A percentile compares a stretch with the other conserved stretches of the same genome.
Evolutionary conservation across 2,797 vertebrate species (phyloP).

Genomic region (Paedocypris micromegethes): DNA sequence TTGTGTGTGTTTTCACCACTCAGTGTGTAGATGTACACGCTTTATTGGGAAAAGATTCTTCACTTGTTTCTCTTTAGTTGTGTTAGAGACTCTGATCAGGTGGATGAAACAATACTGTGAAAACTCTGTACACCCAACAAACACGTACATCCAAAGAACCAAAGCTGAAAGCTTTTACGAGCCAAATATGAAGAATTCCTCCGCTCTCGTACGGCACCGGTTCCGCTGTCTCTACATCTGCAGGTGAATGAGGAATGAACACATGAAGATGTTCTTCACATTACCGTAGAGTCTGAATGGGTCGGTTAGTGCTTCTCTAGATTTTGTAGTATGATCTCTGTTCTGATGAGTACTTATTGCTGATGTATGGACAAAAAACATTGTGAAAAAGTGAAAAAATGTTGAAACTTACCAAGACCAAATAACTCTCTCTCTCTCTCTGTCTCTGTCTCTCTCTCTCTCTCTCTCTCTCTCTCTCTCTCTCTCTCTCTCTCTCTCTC

Average conservation of each 20-base stretch:
- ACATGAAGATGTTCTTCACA: constrained; percentile 63
- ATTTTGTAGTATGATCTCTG: constrained; percentile 82
- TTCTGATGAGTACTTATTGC: constrained; percentile 80
- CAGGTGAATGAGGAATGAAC: constrained; percentile 31
- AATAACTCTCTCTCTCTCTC: constrained; percentile 68
- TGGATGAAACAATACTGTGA: constrained; percentile 82
- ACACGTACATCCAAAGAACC: constrained; percentile 65
- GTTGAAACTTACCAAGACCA: constrained; percentile 81
- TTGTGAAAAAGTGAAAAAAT: constrained; percentile 67
- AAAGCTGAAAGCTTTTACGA: constrained; percentile 59
- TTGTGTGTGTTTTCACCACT: constrained; percentile 68
- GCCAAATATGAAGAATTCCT: constrained; percentile 35
- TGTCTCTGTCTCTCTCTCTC: constrained; percentile 66
- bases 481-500: constrained; percentile 71
- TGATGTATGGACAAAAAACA: constrained; percentile 75
- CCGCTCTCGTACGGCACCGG: constrained; percentile 47
- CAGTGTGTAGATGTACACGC: constrained; percentile 66
- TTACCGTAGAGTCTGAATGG: constrained; percentile 82
- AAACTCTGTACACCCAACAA: constrained; percentile 77
- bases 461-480: constrained; percentile 49
- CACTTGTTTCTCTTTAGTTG: constrained; percentile 63
- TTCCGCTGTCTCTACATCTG: constrained; percentile 50
- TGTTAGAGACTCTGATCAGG: constrained; percentile 81
- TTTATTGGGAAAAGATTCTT: constrained; percentile 58
- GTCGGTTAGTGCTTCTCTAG: constrained; percentile 84